A percentile compares a stretch with the other conserved stretches of the same genome.
Evolutionary conservation across 2,113 vertebrate species (phyloP).

Genomic region (Acrocephalus arundinaceus): DNA sequence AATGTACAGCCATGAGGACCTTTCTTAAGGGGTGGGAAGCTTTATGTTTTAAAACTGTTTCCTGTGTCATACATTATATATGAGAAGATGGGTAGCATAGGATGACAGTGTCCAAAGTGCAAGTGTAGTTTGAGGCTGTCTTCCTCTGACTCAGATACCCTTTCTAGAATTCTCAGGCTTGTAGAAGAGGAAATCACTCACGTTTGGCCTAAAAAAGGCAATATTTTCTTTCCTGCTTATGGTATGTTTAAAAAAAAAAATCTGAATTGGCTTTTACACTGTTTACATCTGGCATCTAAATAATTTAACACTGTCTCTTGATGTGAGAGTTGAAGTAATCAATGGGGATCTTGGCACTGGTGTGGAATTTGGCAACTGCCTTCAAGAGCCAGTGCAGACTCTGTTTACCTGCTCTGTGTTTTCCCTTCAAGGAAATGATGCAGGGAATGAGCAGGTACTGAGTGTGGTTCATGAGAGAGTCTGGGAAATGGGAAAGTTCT

Average conservation of each 20-base stretch:
- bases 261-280: background rate
- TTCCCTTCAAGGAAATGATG: background rate
- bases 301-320: background rate
- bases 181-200: background rate
- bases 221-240: background rate
- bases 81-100: background rate
- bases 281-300: background rate
- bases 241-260: background rate
- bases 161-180: background rate
- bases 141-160: background rate
- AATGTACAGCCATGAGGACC: background rate
- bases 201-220: background rate
- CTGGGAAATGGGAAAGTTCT: background rate
- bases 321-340: background rate
- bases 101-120: background rate
- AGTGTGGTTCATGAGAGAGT: background rate
- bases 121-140: background rate
- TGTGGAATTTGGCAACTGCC: background rate
- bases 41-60: background rate
- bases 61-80: accelerated
- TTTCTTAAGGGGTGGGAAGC: background rate
- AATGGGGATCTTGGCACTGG: background rate
- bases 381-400: background rate
- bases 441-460: background rate
- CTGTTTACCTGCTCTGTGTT: background rate